Base-by-base conservation (phyloP, 2,888 invertebrate genomes). In the Acanthosoma haemorrhoidale region DNA sequence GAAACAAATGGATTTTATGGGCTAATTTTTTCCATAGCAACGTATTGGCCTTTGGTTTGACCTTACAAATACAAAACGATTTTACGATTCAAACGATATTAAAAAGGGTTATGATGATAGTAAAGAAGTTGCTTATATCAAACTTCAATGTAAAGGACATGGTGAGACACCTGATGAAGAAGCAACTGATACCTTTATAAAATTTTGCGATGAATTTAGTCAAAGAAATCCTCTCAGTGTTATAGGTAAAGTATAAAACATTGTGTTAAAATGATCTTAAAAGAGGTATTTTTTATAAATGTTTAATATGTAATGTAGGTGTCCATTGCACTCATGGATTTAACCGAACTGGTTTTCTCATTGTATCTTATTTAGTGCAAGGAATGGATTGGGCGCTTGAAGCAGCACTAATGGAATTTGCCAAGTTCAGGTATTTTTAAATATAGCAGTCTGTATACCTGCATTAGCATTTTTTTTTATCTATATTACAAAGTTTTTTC, bases 291-390 rank as follows among this genome's bases (percentile, higher is more conserved):
- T n/a, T n/a, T n/a, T n/a, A n/a, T n/a, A n/a, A n/a, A n/a, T n/a
- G n/a, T n/a, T n/a, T n/a, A n/a, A n/a, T n/a, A 18, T 36, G 18
- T 71, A 69, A 68, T 60, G 78, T 82, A 79, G 91, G 85, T 32
- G 89, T 97, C 6, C 96, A 96, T 79, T 97, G 96, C 78, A 97
- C 99, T 0, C 99, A 99, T 80, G 99, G 99, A 0, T 99, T 98
- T 80, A 99, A 99, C 80, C 84, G 99, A 75, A 97, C 97, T 6
- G 99, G 99, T 0, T 99, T 98, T 78, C 83, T 99, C 5, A 90
- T 99, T 64, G 87, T 90, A 29, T 90, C 95, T 0, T 99, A 92
- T 80, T 85, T 99, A 80, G 91, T 96, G 4, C 90, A 93, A 78
- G 87, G 87, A 73, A 82, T 89, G 77, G 91, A 91, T 76, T 92